Percentiles rank a stretch among this genome's conserved stretches.
Evolutionary conservation across 2,888 invertebrate genomes (phyloP).

Genomic region (Thelaira solivaga): DNA sequence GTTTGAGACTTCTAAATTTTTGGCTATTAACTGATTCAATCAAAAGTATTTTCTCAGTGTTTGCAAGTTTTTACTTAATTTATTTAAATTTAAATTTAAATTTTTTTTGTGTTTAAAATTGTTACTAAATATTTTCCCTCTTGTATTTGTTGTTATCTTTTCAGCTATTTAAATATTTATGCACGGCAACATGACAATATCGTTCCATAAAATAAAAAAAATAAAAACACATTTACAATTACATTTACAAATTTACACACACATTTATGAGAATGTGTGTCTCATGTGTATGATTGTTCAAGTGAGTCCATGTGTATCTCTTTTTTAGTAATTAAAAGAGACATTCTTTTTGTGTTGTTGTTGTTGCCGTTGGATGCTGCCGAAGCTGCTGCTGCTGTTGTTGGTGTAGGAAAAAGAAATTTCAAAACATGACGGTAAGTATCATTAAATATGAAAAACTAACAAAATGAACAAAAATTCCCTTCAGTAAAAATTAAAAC

Average conservation of each 20-base stretch:
- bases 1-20: too few relatives aligned
- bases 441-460: constrained; percentile 55
- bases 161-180: constrained; percentile 45
- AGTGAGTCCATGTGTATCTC: background rate
- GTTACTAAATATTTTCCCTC: background rate
- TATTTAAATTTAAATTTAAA: background rate
- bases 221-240: background rate
- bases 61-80: background rate
- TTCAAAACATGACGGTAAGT: constrained; percentile 46
- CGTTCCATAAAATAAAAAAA: too few relatives aligned
- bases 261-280: background rate
- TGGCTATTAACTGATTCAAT: too few relatives aligned
- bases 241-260: background rate
- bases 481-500: constrained; percentile 28
- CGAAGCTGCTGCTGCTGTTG: constrained; percentile 10
- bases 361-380: background rate
- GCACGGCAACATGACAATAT: constrained; percentile 36
- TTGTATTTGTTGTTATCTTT: constrained; percentile 27
- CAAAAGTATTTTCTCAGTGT: too few relatives aligned
- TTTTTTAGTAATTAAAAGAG: constrained; percentile 45
- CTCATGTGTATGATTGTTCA: background rate
- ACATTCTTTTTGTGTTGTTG: too few relatives aligned
- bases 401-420: background rate
- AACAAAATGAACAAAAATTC: constrained; percentile 62
- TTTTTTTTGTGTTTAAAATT: background rate